Percentiles rank a stretch among this genome's conserved stretches.
These are phyloP conservation scores for Myopa tessellatipennis DNA, from an alignment of 2,888 invertebrate species.

Conservation along the genomic window DNA sequence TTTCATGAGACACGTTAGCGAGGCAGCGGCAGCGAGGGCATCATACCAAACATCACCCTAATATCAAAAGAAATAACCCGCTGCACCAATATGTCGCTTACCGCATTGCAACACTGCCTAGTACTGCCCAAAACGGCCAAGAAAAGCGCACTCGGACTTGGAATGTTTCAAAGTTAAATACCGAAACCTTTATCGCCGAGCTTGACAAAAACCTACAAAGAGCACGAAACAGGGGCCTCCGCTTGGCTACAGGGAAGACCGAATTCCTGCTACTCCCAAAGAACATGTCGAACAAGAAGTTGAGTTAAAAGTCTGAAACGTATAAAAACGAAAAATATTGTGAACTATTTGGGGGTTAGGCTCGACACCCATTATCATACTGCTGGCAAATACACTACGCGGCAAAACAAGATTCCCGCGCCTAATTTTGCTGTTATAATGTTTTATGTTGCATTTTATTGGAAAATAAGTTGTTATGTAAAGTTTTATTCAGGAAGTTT, in stretches of 20 bases:
- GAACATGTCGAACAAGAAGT: slow-evolving; percentile 6
- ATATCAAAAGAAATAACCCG: too few relatives aligned
- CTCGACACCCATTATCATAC: neutral
- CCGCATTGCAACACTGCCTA: too few relatives aligned
- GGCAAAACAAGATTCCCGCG: neutral
- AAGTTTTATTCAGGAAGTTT: too few relatives aligned
- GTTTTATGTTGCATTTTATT: too few relatives aligned
- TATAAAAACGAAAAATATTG: neutral
- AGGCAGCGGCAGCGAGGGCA: neutral
- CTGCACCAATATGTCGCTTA: too few relatives aligned
- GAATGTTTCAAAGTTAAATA: slow-evolving; percentile 26
- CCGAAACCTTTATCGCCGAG: slow-evolving; percentile 11
- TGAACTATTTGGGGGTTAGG: slow-evolving; percentile 18
- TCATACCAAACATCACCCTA: too few relatives aligned
- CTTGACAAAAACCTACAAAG: slow-evolving; percentile 22
- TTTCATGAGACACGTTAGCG: neutral
- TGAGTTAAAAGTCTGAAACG: neutral
- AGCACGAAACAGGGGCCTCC: slow-evolving; percentile 11
- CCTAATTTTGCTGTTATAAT: too few relatives aligned
- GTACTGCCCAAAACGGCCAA: too few relatives aligned
- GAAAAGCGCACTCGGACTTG: neutral
- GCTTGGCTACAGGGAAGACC: neutral
- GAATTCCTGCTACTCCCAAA: neutral
- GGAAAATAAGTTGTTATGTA: too few relatives aligned
- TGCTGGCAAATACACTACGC: slow-evolving; percentile 11